Percentiles rank a stretch among this genome's conserved stretches.
phyloP scores from a whole-genome alignment of 2,888 invertebrate species.

The Ctenicera cuprea region DNA sequence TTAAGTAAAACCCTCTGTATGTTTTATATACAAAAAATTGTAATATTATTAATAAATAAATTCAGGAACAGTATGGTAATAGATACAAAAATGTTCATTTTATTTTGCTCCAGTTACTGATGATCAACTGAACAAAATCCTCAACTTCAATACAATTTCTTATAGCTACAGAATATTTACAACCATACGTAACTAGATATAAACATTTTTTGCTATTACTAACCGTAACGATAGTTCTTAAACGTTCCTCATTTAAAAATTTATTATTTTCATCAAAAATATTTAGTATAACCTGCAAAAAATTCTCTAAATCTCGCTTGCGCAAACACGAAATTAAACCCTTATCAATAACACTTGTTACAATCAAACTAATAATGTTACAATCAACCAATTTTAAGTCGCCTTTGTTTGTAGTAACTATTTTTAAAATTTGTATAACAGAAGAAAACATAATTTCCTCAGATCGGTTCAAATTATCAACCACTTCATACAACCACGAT shows the following conservation, averaged over 20 bases:
- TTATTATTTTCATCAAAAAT: constrained; percentile 35
- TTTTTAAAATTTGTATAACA: constrained; percentile 42
- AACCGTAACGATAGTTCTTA: constrained; percentile 60
- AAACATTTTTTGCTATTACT: constrained; percentile 66
- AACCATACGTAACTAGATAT: constrained; percentile 67
- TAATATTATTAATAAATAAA: too few relatives aligned
- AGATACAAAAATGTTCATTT: too few relatives aligned
- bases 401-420: constrained; percentile 24
- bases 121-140: not conserved
- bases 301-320: constrained; percentile 31
- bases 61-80: too few relatives aligned
- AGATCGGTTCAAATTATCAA: constrained; percentile 52
- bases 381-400: constrained; percentile 24
- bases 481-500: constrained; percentile 78
- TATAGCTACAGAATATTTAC: constrained; percentile 1
- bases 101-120: not conserved
- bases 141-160: not conserved
- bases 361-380: constrained; percentile 43
- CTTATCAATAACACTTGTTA: constrained; percentile 47
- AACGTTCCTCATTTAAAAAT: constrained; percentile 48
- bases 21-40: too few relatives aligned
- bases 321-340: constrained; percentile 27
- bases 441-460: constrained; percentile 31
- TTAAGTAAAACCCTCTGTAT: too few relatives aligned
- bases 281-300: constrained; percentile 56